These are phyloP conservation scores for Coccyzus lansbergi DNA, from an alignment of 2,797 vertebrate genomes.

Conservation along the genomic window DNA sequence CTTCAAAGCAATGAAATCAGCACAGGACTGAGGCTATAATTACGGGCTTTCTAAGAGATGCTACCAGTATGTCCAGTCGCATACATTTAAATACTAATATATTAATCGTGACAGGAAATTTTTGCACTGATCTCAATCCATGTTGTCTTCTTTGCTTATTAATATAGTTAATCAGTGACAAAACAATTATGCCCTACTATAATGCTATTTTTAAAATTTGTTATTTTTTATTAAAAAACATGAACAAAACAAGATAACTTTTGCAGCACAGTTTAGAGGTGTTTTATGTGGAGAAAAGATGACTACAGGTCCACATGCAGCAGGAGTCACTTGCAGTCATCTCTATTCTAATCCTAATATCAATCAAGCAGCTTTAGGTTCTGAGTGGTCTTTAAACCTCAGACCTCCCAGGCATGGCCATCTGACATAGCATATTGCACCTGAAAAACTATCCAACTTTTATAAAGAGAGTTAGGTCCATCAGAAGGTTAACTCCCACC, in stretches of 20 bases:
- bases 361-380: conserved; percentile 36
- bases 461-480: background rate
- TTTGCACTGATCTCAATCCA: background rate
- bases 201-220: background rate
- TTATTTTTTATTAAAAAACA: background rate
- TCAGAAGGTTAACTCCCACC: background rate
- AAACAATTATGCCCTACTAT: background rate
- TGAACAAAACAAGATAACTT: background rate
- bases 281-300: background rate
- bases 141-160: background rate
- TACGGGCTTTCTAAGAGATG: background rate
- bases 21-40: background rate
- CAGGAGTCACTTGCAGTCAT: conserved; percentile 9
- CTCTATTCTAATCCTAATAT: conserved; percentile 40
- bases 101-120: background rate
- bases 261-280: background rate
- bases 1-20: background rate
- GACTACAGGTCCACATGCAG: background rate
- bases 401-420: conserved; percentile 51
- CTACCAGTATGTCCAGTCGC: background rate
- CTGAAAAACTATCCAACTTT: conserved; percentile 49
- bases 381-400: conserved; percentile 45
- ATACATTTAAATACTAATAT: background rate
- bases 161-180: background rate
- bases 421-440: conserved; percentile 63